These are phyloP conservation scores for Drosophila histrio DNA, from an alignment of 2,888 invertebrate species.

Conservation along the genomic window DNA sequence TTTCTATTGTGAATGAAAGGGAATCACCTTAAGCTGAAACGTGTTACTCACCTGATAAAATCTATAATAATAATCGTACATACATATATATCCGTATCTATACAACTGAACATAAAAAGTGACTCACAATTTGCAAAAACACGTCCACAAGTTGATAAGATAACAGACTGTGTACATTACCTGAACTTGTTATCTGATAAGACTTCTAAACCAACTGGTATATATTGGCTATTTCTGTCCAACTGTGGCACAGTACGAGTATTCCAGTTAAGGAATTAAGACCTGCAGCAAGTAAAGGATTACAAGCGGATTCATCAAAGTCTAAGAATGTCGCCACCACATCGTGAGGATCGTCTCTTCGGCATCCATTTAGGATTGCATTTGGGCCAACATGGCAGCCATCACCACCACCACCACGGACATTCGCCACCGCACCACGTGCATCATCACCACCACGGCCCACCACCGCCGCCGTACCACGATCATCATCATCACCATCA, in stretches of 20 bases:
- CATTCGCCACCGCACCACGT: conserved; percentile 47
- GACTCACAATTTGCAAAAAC: conserved; percentile 27
- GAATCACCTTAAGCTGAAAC: conserved; percentile 22
- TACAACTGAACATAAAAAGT: conserved; percentile 29
- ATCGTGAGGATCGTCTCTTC: conserved; percentile 59
- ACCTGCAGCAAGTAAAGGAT: conserved; percentile 23
- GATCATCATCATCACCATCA: conserved; percentile 52
- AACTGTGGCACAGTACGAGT: conserved; percentile 42
- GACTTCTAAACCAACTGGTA: conserved; percentile 21
- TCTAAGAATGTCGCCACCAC: conserved; percentile 55
- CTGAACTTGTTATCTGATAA: conserved; percentile 33
- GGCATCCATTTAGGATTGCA: conserved; percentile 61
- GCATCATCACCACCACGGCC: conserved; percentile 56
- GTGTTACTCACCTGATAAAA: conserved; percentile 40
- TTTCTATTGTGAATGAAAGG: conserved; percentile 28
- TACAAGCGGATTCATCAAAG: conserved; percentile 3
- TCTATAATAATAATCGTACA: neutral
- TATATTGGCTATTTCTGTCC: conserved; percentile 46
- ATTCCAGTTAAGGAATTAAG: conserved; percentile 27
- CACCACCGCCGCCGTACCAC: conserved; percentile 40
- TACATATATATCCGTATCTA: conserved; percentile 14
- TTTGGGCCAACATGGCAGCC: conserved; percentile 35
- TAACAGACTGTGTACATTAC: conserved; percentile 31
- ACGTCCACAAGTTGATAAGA: conserved; percentile 44
- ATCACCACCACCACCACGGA: conserved; percentile 48